Percentiles rank a stretch among this genome's conserved stretches.
Evolutionary conservation across 2,888 invertebrate species (phyloP).

Genomic region (Rhyacophila evoluta): DNA sequence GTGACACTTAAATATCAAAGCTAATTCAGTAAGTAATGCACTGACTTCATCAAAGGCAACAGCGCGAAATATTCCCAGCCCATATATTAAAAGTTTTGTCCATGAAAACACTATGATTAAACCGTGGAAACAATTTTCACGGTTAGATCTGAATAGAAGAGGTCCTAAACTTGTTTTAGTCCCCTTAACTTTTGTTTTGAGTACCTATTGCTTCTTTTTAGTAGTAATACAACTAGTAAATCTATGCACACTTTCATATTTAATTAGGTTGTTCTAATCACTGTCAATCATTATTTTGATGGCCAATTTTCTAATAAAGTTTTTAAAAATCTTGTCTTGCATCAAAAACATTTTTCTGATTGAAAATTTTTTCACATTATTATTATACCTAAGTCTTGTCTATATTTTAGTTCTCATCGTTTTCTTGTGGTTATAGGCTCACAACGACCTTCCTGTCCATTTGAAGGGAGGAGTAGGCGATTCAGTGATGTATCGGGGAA

Average conservation of each 20-base stretch:
- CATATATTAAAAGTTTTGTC: not conserved
- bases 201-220: too few relatives aligned
- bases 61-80: not conserved
- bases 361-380: not conserved
- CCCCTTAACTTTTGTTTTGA: not conserved
- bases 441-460: slow-evolving; percentile 61
- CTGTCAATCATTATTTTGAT: too few relatives aligned
- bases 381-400: not conserved
- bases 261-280: too few relatives aligned
- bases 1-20: too few relatives aligned
- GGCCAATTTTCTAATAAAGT: not conserved
- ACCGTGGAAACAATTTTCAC: too few relatives aligned
- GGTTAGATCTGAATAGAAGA: not conserved
- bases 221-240: too few relatives aligned
- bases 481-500: slow-evolving; percentile 58
- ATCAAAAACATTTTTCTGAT: not conserved
- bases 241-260: too few relatives aligned
- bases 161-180: not conserved
- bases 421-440: slow-evolving; percentile 57
- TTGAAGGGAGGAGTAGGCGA: slow-evolving; percentile 61
- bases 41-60: not conserved
- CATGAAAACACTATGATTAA: not conserved
- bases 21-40: too few relatives aligned
- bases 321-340: not conserved
- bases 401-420: not conserved